Evolutionary conservation across 2,797 vertebrate species (phyloP).

Genomic region (Euthynnus affinis): DNA sequence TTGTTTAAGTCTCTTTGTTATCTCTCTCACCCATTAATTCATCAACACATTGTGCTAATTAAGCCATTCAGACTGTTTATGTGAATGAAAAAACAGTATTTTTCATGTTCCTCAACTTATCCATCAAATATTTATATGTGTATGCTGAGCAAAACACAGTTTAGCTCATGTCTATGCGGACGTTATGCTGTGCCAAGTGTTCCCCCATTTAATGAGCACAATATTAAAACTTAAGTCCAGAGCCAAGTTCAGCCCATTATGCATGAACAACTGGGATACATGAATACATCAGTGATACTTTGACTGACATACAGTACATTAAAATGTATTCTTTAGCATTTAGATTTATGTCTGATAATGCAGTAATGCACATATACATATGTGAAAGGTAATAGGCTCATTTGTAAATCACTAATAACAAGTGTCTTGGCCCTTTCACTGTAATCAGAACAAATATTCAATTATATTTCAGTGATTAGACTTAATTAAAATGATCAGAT

Average conservation of each 20-base stretch:
- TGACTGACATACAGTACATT: neutral
- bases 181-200: conserved; percentile 46
- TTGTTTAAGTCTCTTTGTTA: neutral
- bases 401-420: neutral
- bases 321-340: conserved; percentile 9
- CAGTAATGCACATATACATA: neutral
- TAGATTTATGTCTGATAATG: neutral
- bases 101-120: conserved; percentile 12
- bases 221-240: conserved; percentile 50
- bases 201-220: conserved; percentile 58
- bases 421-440: neutral
- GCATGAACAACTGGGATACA: conserved; percentile 4
- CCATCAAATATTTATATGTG: conserved; percentile 30
- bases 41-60: neutral
- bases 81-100: conserved; percentile 7
- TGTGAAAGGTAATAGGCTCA: neutral
- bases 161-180: conserved; percentile 37
- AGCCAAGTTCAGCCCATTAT: conserved; percentile 56
- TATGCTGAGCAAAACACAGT: conserved; percentile 15
- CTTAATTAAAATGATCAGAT: neutral
- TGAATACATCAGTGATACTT: conserved; percentile 16
- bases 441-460: neutral
- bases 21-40: neutral
- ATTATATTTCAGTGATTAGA: neutral
- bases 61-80: neutral